Conservation (phyloP, 1,140 invertebrate genomes). For the Dendroctonus ponderosae region DNA sequence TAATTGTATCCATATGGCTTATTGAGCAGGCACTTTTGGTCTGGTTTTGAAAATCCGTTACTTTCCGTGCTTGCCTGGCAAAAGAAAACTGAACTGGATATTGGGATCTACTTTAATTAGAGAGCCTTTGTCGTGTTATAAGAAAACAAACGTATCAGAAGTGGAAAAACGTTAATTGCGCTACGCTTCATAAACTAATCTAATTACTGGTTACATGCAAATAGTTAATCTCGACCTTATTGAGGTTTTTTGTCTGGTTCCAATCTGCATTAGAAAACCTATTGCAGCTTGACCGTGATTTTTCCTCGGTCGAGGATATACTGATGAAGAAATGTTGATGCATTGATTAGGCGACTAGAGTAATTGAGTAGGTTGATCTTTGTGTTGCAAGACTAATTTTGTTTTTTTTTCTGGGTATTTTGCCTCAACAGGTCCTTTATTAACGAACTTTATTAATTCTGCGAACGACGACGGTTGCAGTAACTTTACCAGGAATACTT, state of each 20-base stretch:
- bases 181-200: slow-evolving; percentile 24
- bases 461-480: too few relatives aligned
- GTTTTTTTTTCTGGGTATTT: too few relatives aligned
- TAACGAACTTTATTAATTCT: too few relatives aligned
- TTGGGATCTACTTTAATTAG: too few relatives aligned
- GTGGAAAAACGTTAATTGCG: slow-evolving; percentile 12
- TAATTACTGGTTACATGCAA: slow-evolving; percentile 22
- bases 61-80: too few relatives aligned
- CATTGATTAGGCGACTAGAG: not conserved
- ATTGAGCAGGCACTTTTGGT: slow-evolving; percentile 8
- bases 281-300: slow-evolving; percentile 10
- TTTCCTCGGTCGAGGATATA: slow-evolving; percentile 5
- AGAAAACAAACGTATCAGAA: slow-evolving; percentile 8
- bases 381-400: too few relatives aligned
- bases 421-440: too few relatives aligned
- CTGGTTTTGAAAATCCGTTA: too few relatives aligned
- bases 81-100: too few relatives aligned
- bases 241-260: slow-evolving; percentile 1
- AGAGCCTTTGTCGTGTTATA: too few relatives aligned
- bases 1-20: slow-evolving; percentile 15
- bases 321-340: slow-evolving; percentile 7
- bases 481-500: too few relatives aligned
- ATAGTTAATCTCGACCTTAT: slow-evolving; percentile 9
- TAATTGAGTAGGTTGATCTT: not conserved
- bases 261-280: not conserved